These are phyloP conservation scores for Sebastes paucispinis DNA, from an alignment of 2,797 vertebrate genomes.

Conservation along the genomic window DNA sequence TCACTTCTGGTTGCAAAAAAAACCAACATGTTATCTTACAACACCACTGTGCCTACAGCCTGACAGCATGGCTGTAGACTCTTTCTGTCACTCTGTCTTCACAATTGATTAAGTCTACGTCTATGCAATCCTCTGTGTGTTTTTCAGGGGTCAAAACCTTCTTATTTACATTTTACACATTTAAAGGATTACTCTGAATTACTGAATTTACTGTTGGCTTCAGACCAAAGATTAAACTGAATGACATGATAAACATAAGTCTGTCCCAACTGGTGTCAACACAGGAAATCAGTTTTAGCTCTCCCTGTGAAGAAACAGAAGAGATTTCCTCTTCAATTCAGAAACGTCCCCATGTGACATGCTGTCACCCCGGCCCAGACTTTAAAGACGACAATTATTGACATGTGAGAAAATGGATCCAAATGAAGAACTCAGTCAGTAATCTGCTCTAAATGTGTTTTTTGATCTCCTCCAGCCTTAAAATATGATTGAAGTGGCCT, in stretches of 20 bases:
- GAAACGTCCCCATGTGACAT: constrained; percentile 10
- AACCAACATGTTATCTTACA: no score
- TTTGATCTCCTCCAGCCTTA: constrained; percentile 37
- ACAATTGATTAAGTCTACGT: neutral
- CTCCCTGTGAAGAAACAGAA: neutral
- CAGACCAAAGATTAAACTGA: constrained; percentile 26
- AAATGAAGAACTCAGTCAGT: constrained; percentile 40
- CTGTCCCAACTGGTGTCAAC: constrained; percentile 18
- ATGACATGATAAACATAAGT: neutral
- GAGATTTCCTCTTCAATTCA: constrained; percentile 9
- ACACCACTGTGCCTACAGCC: neutral
- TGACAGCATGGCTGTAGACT: neutral
- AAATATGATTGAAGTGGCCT: constrained; percentile 22
- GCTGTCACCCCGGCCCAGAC: neutral
- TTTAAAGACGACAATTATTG: constrained; percentile 39
- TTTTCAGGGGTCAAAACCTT: neutral
- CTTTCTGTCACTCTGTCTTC: neutral
- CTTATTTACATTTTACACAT: constrained; percentile 3
- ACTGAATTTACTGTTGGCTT: neutral
- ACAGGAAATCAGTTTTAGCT: constrained; percentile 12
- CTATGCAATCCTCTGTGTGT: neutral
- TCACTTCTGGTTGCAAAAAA: no score
- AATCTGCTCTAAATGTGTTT: constrained; percentile 53
- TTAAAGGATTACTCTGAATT: constrained; percentile 1
- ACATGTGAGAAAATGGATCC: constrained; percentile 41